Evolutionary conservation across 2,797 vertebrate species (phyloP).

Genomic region (Decapterus maruadsi): DNA sequence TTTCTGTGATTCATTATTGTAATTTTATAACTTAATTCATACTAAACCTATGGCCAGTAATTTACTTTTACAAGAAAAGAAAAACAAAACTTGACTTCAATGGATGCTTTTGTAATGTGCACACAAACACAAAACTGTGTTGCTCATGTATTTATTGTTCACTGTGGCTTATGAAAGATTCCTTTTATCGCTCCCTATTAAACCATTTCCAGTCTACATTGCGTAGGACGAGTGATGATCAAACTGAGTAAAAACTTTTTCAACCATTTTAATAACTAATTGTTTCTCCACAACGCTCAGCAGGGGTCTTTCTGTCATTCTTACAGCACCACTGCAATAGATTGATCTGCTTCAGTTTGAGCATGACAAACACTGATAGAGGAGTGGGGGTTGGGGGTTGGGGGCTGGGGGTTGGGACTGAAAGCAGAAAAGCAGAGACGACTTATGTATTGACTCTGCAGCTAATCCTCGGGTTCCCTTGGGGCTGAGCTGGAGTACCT

Average conservation of each 20-base stretch:
- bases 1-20: no score
- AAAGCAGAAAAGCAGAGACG: conserved; percentile 33
- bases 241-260: not conserved
- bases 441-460: conserved; percentile 63
- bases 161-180: not conserved
- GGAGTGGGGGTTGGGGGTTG: not conserved
- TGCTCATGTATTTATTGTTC: not conserved
- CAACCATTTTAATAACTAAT: not conserved
- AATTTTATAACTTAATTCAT: no score
- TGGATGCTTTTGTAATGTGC: not conserved
- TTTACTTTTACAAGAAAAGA: no score
- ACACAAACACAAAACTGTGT: not conserved
- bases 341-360: conserved; percentile 40
- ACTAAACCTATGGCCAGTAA: no score
- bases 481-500: conserved; percentile 53
- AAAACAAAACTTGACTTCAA: no score
- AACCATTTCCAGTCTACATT: not conserved
- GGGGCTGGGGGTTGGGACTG: not conserved
- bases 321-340: conserved; percentile 9
- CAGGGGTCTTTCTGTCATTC: not conserved
- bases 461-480: conserved; percentile 59
- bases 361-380: conserved; percentile 10
- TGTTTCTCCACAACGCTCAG: conserved; percentile 9
- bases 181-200: not conserved
- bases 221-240: not conserved